Percentiles rank a stretch among this genome's conserved stretches.
Conservation (phyloP, 2,797 vertebrate genomes). For the Coluber constrictor region DNA sequence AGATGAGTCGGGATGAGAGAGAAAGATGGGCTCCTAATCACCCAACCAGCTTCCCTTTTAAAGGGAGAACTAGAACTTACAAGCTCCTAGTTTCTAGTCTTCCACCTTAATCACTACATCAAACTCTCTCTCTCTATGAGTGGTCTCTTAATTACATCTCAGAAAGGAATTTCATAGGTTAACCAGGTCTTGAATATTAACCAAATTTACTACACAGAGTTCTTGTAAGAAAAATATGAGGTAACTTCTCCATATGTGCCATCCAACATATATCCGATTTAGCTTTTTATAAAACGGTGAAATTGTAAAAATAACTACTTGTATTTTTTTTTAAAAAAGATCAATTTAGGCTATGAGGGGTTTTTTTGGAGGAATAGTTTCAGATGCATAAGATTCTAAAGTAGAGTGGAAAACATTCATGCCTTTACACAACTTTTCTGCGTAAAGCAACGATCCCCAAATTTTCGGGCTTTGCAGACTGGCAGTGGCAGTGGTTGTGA, state of each 20-base stretch:
- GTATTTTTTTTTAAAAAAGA: too few relatives aligned
- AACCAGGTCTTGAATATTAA: not conserved
- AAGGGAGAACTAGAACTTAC: not conserved
- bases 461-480: too few relatives aligned
- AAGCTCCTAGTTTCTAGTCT: not conserved
- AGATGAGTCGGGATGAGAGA: not conserved
- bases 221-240: not conserved
- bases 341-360: too few relatives aligned
- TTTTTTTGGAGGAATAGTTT: too few relatives aligned
- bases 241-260: not conserved
- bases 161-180: not conserved
- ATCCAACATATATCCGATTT: too few relatives aligned
- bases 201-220: not conserved
- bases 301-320: not conserved
- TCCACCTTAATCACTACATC: not conserved
- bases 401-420: too few relatives aligned
- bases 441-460: too few relatives aligned
- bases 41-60: not conserved
- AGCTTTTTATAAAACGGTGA: not conserved
- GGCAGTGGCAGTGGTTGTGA: too few relatives aligned
- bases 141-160: not conserved
- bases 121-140: not conserved
- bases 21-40: not conserved
- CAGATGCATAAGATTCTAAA: too few relatives aligned
- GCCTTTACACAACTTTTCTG: too few relatives aligned